Evolutionary conservation across 92 coral and sea anemone genomes (phyloP).

Genomic region (Umimayanthus kanabou): DNA sequence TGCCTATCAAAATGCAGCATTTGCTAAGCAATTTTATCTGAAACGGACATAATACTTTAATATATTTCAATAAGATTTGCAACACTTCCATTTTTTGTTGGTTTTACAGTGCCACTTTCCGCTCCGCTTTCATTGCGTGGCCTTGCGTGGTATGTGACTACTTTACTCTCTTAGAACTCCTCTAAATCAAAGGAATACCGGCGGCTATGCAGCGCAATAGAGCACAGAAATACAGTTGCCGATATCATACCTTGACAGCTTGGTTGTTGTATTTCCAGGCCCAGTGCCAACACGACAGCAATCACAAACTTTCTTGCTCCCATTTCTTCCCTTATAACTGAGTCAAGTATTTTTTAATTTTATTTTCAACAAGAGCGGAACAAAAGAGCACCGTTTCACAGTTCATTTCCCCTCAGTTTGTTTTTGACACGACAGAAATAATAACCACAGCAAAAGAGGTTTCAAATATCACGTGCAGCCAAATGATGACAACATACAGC

Average conservation of each 20-base stretch:
- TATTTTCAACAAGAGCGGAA: too few species aligned
- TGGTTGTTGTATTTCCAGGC: constrained; percentile 2
- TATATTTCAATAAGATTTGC: too few species aligned
- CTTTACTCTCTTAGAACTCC: too few species aligned
- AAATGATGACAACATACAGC: neutral
- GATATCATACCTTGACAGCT: constrained; percentile 8
- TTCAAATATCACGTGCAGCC: neutral
- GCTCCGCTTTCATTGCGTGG: neutral
- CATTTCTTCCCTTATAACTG: neutral
- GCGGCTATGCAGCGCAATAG: neutral
- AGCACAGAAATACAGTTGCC: neutral
- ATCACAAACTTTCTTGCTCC: neutral
- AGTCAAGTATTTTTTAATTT: neutral
- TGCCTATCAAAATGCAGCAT: too few species aligned
- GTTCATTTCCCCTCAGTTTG: neutral
- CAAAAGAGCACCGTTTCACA: too few species aligned
- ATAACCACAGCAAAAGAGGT: neutral
- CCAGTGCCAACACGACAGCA: neutral
- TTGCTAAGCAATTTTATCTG: too few species aligned
- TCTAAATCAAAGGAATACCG: neutral
- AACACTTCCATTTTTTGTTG: too few species aligned
- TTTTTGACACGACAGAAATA: neutral
- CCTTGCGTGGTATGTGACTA: neutral
- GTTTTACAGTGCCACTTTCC: too few species aligned
- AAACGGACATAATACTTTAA: too few species aligned